Evolutionary conservation across 2,888 invertebrate species (phyloP), one percentile per base, ranked within the genome.

Genomic region (Notocelia uddmanniana): DNA sequence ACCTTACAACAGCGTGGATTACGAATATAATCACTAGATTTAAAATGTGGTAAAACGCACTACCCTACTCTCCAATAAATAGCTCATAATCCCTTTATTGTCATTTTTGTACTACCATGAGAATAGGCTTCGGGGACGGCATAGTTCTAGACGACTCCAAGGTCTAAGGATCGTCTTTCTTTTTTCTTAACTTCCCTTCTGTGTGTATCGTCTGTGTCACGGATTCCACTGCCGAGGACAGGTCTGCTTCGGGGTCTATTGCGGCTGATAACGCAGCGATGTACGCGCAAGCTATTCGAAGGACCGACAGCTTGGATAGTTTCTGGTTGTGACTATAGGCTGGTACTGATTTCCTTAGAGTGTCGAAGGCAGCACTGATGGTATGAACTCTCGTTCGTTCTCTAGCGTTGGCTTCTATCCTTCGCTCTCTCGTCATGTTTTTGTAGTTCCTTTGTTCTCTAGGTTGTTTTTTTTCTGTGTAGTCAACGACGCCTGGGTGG

Each of bases 321-420:
- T 98, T 98, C 89, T 98, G 98, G 84, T 98, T 97, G 86, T 98
- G 97, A 54, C 98, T 98, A 87, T 98, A 98, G 0, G 98, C 96
- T 2, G 98, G 98, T 55, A 99, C 97, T 0, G 98, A 95, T 73
- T 95, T 94, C 57, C 98, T 94, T 11, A 99, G 92, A 0, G 97
- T 98, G 77, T 99, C 98, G 85, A 98, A 99, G 0, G 98, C 98
- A 0, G 98, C 98, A 82, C 98, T 98, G 77, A 99, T 99, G 0
- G 98, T 98, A 87, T 99, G 98, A 0, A 99, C 98, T 66, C 98
- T 94, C 8, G 98, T 98, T 73, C 98, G 92, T 85, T 99, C 98
- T 6, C 98, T 94, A 0, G 98, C 98, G 84, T 99, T 99, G 0
- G 98, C 98, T 86, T 99, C 98, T 83, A 98, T 98, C 76, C 98